Conservation (phyloP, 2,113 vertebrate genomes). For the Bos javanicus region DNA sequence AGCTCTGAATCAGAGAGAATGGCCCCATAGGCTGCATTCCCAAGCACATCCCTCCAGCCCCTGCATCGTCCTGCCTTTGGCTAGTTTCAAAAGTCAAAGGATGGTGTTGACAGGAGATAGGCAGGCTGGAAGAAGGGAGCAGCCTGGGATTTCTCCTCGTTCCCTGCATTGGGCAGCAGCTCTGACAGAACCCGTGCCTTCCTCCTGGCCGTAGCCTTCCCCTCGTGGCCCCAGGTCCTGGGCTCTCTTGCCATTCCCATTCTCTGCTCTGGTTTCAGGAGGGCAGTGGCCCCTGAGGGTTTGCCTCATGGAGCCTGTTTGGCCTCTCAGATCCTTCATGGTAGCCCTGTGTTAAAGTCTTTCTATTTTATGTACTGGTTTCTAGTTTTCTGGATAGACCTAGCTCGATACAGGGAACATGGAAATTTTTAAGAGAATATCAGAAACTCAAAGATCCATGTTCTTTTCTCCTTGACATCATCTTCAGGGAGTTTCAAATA, state of each 20-base stretch:
- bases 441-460: neutral
- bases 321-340: neutral
- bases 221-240: neutral
- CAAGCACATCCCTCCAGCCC: neutral
- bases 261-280: neutral
- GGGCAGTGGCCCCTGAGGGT: neutral
- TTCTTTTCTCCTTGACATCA: neutral
- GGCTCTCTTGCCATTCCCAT: neutral
- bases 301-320: neutral
- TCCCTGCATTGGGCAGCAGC: neutral
- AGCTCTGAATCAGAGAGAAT: neutral
- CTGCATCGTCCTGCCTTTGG: neutral
- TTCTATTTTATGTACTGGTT: neutral
- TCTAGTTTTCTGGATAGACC: neutral
- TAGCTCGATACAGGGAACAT: neutral
- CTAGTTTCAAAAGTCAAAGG: neutral
- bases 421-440: slow-evolving; percentile 7
- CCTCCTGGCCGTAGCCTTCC: neutral
- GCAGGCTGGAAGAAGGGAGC: neutral
- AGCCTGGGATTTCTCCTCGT: neutral
- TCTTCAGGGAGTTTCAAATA: neutral
- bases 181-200: neutral
- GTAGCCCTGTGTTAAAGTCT: neutral
- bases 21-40: neutral
- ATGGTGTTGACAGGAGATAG: neutral